Percentiles rank a stretch among this genome's conserved stretches.
These are phyloP conservation scores for Eufriesea mexicana DNA, from an alignment of 1,140 invertebrate species.

Conservation along the genomic window DNA sequence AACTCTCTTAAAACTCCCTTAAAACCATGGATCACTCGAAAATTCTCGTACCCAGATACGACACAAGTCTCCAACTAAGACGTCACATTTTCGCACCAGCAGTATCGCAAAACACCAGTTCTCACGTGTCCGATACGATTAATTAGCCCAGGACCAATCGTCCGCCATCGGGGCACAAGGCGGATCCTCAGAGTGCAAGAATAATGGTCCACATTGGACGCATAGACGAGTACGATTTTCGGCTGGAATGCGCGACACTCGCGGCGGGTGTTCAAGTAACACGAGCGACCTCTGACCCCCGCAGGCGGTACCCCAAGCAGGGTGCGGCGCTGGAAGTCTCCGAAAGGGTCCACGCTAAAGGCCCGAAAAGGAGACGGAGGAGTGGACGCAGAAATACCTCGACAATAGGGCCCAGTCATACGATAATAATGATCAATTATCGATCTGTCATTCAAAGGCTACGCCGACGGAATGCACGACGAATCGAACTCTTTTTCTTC, in stretches of 20 bases:
- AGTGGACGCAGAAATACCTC: conserved; percentile 64
- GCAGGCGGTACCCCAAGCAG: conserved; percentile 66
- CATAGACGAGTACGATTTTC: conserved; percentile 54
- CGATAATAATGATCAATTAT: conserved; percentile 83
- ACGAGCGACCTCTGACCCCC: conserved; percentile 74
- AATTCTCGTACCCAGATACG: no score
- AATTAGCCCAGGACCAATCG: background rate
- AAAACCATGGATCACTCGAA: no score
- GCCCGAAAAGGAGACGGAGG: conserved; percentile 61
- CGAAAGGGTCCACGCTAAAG: conserved; percentile 62
- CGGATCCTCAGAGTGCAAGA: background rate
- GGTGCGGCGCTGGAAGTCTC: conserved; percentile 75
- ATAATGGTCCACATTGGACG: background rate
- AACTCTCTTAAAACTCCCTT: no score
- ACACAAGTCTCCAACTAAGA: no score
- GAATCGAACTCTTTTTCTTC: conserved; percentile 73
- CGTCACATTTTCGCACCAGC: no score
- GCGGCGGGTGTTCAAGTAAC: conserved; percentile 77
- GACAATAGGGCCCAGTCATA: conserved; percentile 78
- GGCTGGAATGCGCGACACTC: conserved; percentile 76
- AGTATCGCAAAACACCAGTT: no score
- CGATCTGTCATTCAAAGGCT: conserved; percentile 81
- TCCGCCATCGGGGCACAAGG: no score
- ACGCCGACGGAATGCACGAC: conserved; percentile 78
- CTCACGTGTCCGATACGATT: background rate